These are phyloP conservation scores for Oceanodroma tethys DNA, from an alignment of 2,113 vertebrate genomes.

Conservation along the genomic window DNA sequence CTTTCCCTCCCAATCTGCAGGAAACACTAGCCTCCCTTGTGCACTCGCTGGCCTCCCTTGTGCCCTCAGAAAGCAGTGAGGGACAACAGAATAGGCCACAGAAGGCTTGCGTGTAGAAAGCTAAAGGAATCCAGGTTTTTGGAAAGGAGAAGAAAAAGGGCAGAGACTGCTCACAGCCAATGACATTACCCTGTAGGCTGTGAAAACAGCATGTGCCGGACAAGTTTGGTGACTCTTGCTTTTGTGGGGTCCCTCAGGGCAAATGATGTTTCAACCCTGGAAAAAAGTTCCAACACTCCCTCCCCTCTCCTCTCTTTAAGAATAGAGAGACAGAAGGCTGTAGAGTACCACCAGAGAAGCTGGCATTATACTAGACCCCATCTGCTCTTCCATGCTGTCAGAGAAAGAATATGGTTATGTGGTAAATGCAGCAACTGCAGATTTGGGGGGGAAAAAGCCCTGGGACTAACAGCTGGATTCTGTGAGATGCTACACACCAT, in stretches of 20 bases:
- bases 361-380: not conserved
- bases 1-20: not conserved
- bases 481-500: not conserved
- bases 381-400: slow-evolving; percentile 15
- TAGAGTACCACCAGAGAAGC: not conserved
- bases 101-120: not conserved
- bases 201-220: not conserved
- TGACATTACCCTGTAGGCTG: not conserved
- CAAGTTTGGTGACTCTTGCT: not conserved
- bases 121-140: not conserved
- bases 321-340: slow-evolving; percentile 12
- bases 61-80: not conserved
- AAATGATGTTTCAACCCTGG: not conserved
- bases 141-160: not conserved
- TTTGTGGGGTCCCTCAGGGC: not conserved
- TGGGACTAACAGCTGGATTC: not conserved
- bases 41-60: not conserved
- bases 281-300: not conserved
- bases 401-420: not conserved
- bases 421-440: not conserved
- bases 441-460: not conserved
- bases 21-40: not conserved
- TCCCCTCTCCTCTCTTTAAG: not conserved
- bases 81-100: not conserved
- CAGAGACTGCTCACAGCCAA: not conserved